phyloP scores from a whole-genome alignment of 2,113 vertebrate genomes.

The Dolichallabes microphthalmus region DNA sequence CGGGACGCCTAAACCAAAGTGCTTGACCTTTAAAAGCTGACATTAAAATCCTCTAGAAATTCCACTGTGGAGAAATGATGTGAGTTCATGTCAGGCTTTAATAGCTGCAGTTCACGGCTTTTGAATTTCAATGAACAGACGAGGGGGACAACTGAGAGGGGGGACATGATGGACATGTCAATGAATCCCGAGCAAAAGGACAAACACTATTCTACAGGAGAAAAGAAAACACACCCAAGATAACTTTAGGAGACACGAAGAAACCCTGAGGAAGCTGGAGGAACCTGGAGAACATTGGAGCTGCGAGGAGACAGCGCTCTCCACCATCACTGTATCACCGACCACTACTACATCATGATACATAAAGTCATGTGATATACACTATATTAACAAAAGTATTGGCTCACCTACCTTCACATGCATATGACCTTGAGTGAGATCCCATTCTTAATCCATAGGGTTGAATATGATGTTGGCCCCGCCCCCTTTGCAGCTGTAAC shows the following conservation, averaged over 20 bases:
- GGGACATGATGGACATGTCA: slow-evolving; percentile 18
- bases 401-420: no score
- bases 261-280: no score
- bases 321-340: not conserved
- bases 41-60: not conserved
- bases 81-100: not conserved
- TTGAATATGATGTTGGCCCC: no score
- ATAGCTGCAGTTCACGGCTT: not conserved
- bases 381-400: no score
- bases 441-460: no score
- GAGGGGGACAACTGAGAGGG: not conserved
- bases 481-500: no score
- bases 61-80: slow-evolving; percentile 4
- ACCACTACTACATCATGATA: not conserved
- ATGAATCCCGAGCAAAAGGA: not conserved
- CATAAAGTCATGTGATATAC: not conserved
- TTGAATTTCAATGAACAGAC: slow-evolving; percentile 32
- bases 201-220: not conserved
- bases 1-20: not conserved
- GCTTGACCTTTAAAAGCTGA: not conserved
- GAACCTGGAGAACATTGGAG: not conserved
- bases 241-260: not conserved
- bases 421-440: no score
- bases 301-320: not conserved
- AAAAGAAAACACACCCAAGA: not conserved